Percentiles rank a stretch among this genome's conserved stretches.
phyloP scores from a whole-genome alignment of 1,140 invertebrate genomes.

The Orius insidiosus region DNA sequence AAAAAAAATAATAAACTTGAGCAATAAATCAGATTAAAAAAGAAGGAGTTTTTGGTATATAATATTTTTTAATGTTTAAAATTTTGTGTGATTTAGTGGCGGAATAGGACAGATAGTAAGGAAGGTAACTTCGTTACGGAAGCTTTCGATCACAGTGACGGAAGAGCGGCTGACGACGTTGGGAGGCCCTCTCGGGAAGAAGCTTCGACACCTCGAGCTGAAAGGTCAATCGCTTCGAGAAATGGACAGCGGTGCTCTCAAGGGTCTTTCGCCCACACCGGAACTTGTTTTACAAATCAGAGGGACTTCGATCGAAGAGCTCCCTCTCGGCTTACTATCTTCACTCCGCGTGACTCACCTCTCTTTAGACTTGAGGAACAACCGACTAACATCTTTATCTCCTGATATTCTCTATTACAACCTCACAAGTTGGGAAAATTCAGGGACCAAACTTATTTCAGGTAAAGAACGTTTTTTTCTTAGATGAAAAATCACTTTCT shows the following conservation, averaged over 20 bases:
- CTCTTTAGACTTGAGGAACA: constrained; percentile 60
- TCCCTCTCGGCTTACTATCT: constrained; percentile 60
- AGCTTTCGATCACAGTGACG: constrained; percentile 46
- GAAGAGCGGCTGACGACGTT: constrained; percentile 27
- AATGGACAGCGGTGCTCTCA: constrained; percentile 52
- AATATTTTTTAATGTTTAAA: no score
- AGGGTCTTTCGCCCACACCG: constrained; percentile 32
- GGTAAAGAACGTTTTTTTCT: constrained; percentile 31
- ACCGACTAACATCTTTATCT: constrained; percentile 59
- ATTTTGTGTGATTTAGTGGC: constrained; percentile 2
- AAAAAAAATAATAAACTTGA: no score
- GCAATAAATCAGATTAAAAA: no score
- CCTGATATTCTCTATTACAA: constrained; percentile 76
- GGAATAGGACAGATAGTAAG: constrained; percentile 37
- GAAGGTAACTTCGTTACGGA: constrained; percentile 35
- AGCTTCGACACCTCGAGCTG: constrained; percentile 63
- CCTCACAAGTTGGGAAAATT: constrained; percentile 63
- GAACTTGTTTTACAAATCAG: constrained; percentile 59
- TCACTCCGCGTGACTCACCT: constrained; percentile 52
- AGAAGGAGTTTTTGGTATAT: no score
- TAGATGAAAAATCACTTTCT: background rate
- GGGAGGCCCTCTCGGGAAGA: constrained; percentile 38
- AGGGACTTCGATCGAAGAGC: constrained; percentile 51
- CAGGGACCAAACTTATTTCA: constrained; percentile 62
- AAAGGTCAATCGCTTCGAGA: constrained; percentile 47